Evolutionary conservation across 2,797 vertebrate species (phyloP).

Genomic region (Rhincodon typus): DNA sequence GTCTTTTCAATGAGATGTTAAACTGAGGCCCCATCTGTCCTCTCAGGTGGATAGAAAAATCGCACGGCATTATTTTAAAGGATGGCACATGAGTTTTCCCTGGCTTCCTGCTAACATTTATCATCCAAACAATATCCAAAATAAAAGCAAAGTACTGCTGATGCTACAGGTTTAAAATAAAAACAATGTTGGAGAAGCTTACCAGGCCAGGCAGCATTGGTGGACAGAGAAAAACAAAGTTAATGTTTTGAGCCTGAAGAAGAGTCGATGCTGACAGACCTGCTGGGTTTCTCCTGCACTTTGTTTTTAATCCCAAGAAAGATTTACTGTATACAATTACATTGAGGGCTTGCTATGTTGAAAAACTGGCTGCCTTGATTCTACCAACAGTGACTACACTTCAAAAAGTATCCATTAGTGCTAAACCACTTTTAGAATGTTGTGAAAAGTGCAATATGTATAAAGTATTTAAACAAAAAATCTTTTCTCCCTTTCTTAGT

Average conservation of each 20-base stretch:
- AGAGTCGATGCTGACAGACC: too few relatives aligned
- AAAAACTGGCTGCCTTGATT: background rate
- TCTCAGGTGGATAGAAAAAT: background rate
- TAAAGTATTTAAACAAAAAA: background rate
- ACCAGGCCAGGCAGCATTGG: too few relatives aligned
- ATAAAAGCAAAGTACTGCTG: too few relatives aligned
- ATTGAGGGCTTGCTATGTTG: background rate
- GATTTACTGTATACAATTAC: background rate
- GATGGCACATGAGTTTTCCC: background rate
- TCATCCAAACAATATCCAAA: background rate
- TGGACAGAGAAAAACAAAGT: too few relatives aligned
- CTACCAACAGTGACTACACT: background rate
- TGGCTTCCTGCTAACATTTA: background rate
- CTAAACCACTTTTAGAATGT: too few relatives aligned
- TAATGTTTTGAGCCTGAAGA: too few relatives aligned
- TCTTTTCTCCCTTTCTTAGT: background rate
- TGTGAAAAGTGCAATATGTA: background rate
- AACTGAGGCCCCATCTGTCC: background rate
- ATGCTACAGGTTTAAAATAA: too few relatives aligned
- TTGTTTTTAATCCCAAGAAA: too few relatives aligned
- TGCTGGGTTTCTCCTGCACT: too few relatives aligned
- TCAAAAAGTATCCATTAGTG: too few relatives aligned
- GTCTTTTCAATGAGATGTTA: background rate
- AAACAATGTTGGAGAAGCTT: too few relatives aligned
- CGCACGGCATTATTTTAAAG: background rate